Evolutionary conservation across 2,888 invertebrate species (phyloP).

Genomic region (Erebia epiphron): DNA sequence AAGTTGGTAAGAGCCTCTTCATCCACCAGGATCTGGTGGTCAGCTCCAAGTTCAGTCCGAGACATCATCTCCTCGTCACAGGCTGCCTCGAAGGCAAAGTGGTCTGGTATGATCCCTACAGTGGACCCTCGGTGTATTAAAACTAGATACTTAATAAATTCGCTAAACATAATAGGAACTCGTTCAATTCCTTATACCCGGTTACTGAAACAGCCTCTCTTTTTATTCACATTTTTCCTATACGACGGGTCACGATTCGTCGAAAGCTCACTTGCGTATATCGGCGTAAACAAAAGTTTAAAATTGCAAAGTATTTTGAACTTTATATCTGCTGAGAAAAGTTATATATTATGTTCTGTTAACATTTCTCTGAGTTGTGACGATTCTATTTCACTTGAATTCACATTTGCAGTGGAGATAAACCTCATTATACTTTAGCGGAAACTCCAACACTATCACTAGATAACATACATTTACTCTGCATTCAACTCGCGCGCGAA

Average conservation of each 20-base stretch:
- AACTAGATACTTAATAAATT: slow-evolving; percentile 49
- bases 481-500: no score
- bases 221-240: background rate
- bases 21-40: slow-evolving; percentile 92
- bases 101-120: slow-evolving; percentile 93
- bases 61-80: slow-evolving; percentile 92
- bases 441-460: no score
- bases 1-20: slow-evolving; percentile 87
- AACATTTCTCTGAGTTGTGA: no score
- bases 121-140: slow-evolving; percentile 65
- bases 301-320: background rate
- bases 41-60: slow-evolving; percentile 95
- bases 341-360: no score
- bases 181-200: slow-evolving; percentile 35
- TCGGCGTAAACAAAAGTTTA: background rate
- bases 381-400: no score
- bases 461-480: no score
- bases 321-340: background rate
- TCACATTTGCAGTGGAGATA: no score
- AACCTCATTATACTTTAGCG: no score
- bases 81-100: slow-evolving; percentile 95
- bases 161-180: slow-evolving; percentile 35
- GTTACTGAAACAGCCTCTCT: background rate
- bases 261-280: no score
- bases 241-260: background rate